These are phyloP conservation scores for Talpa occidentalis DNA, from an alignment of 2,113 vertebrate genomes.

Conservation along the genomic window DNA sequence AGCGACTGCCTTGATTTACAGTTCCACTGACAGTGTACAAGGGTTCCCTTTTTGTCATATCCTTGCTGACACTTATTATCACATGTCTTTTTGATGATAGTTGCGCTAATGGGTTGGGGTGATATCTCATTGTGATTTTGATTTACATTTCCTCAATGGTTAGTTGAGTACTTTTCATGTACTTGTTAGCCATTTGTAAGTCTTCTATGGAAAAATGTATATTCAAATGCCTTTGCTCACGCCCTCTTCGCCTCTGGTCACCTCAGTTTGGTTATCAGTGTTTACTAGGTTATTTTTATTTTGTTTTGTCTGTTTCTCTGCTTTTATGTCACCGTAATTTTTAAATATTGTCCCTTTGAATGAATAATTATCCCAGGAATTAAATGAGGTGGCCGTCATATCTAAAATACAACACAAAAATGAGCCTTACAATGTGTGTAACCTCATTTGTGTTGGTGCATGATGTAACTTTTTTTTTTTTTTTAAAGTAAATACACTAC, in stretches of 20 bases:
- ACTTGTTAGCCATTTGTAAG: not conserved
- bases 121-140: not conserved
- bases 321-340: not conserved
- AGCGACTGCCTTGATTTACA: not conserved
- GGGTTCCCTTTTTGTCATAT: not conserved
- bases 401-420: conserved; percentile 37
- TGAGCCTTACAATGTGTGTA: not conserved
- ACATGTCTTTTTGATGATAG: not conserved
- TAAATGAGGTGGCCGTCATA: not conserved
- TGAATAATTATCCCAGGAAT: conserved; percentile 7
- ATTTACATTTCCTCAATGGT: not conserved
- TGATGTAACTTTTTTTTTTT: not conserved
- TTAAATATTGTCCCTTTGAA: not conserved
- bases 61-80: not conserved
- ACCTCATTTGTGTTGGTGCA: conserved; percentile 12
- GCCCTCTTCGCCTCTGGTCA: no score
- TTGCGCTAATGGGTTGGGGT: not conserved
- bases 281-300: no score
- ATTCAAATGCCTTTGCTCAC: not conserved
- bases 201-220: not conserved
- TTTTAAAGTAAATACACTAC: not conserved
- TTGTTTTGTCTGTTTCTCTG: no score
- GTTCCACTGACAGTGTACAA: not conserved
- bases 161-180: not conserved
- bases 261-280: no score